Conservation (phyloP, 2,113 vertebrate genomes). For the Heteronetta atricapilla region DNA sequence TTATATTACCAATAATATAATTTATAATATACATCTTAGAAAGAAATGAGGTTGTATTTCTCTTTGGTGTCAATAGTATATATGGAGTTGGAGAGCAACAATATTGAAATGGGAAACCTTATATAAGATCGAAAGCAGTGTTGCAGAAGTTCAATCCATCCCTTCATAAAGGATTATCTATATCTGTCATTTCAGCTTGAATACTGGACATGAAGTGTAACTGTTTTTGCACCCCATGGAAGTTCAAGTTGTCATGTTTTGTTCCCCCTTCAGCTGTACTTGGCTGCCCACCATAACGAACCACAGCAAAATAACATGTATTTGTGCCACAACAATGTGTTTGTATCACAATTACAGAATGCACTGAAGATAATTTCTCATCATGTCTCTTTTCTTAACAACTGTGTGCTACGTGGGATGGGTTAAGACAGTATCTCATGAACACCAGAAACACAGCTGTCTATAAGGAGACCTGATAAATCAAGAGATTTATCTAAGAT, state of each 20-base stretch:
- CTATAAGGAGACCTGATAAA: neutral
- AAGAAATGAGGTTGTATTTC: neutral
- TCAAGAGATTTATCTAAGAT: neutral
- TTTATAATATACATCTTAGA: neutral
- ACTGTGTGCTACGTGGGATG: neutral
- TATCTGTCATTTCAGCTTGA: neutral
- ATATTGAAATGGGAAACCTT: neutral
- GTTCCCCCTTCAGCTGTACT: neutral
- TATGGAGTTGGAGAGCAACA: neutral
- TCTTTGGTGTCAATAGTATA: neutral
- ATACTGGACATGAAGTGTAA: neutral
- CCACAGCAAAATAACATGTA: neutral
- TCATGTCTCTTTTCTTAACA: neutral
- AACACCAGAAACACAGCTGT: neutral
- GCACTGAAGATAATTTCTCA: neutral
- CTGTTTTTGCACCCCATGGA: neutral
- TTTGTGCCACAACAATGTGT: neutral
- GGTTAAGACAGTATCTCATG: neutral
- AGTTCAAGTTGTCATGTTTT: neutral
- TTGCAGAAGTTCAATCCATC: neutral
- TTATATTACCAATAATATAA: neutral
- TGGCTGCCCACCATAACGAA: neutral
- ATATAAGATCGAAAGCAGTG: neutral
- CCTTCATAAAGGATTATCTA: neutral
- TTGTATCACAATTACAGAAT: neutral